Base-by-base conservation (phyloP, 2,113 vertebrate genomes). In the Anguilla rostrata region DNA sequence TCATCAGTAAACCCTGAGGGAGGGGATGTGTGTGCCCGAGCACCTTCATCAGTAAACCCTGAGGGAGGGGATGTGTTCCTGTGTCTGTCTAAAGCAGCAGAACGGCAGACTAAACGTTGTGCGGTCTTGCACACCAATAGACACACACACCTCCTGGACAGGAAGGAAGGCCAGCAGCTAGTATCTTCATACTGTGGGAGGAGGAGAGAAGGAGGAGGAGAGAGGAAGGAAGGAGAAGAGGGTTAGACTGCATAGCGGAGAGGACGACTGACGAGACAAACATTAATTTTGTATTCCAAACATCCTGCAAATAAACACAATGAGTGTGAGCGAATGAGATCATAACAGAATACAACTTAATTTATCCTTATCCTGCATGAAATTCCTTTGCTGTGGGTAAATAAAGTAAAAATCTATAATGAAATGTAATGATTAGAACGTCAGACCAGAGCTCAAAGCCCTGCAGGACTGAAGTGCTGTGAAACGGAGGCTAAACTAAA, bases 101-200 rank as follows among this genome's bases (percentile, higher is more conserved):
- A 26, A n/a, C 22, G 94, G 94, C 60, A 93, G 94, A 0, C 94
- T 95, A 87, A 95, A 95, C 83, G 91, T 90, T 93, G 95, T 94
- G 11, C 95, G 94, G 87, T 95, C 95, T 86, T 40, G 88, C 0
- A 93, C 92, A 88, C 94, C 95, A 75, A 92, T 89, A 0, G 94
- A 95, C 83, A 95, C 93, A 84, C 92, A 83, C 85, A 93, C 91
- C 88, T 85, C 93, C 83, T 84, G 78, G 83, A 94, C 91, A 0
- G 94, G 93, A 81, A 93, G 95, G 91, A 95, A 95, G 49, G 93
- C 91, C 11, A 96, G 84, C 1, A 53, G 15, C 41, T n/a, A 16
- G 6, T 5, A 18, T 66, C 60, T 26, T 66, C 60, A 66, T 66
- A 26, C 60, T 66, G 60, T 22, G 22, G 26, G 22, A 22, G 60